Evolutionary conservation across 2,797 vertebrate genomes (phyloP).

Genomic region (Sebastes umbrosus): DNA sequence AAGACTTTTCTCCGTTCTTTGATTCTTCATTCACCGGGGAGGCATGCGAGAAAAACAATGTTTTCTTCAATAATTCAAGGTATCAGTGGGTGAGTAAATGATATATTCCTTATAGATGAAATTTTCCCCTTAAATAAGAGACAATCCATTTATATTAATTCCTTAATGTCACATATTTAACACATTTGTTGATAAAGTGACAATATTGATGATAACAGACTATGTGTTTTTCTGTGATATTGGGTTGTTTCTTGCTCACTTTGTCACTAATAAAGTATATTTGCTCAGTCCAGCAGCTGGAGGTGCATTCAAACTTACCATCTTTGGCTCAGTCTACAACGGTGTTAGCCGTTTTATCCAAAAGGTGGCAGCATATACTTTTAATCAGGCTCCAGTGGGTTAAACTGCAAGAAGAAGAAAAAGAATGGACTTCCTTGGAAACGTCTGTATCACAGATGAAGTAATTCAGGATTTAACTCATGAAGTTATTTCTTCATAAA

Average conservation of each 20-base stretch:
- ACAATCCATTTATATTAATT: background rate
- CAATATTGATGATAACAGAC: background rate
- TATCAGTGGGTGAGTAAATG: rapidly evolving
- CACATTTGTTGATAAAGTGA: background rate
- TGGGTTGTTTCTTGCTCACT: background rate
- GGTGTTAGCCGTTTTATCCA: constrained; percentile 21
- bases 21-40: rapidly evolving
- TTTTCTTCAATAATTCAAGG: background rate
- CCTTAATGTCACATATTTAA: background rate
- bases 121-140: background rate
- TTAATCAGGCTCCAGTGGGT: background rate
- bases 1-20: background rate
- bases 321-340: background rate
- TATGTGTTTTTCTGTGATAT: background rate
- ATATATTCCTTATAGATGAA: no score
- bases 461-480: background rate
- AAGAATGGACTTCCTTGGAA: background rate
- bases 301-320: background rate
- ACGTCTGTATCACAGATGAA: background rate
- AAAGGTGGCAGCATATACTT: constrained; percentile 49
- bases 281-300: background rate
- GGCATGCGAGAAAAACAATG: background rate
- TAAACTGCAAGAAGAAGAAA: background rate
- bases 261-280: constrained; percentile 11
- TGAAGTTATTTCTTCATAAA: background rate